Conservation (phyloP, 2,113 vertebrate genomes). For the Daphoenositta chrysoptera region DNA sequence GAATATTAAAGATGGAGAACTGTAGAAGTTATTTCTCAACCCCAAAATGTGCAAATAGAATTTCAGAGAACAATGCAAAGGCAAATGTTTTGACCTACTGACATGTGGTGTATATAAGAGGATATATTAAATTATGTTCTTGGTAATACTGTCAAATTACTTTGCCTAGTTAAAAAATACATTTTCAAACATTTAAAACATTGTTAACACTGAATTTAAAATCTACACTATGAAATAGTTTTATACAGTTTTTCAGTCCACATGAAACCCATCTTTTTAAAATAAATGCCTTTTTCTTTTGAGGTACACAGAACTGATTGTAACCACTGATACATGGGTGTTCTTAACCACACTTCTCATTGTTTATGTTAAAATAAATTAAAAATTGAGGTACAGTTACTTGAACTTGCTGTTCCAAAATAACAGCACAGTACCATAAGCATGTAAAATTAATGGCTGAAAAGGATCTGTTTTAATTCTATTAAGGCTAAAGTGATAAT, state of each 20-base stretch:
- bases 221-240: not conserved
- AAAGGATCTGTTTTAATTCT: not conserved
- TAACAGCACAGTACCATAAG: not conserved
- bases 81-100: not conserved
- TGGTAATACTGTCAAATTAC: not conserved
- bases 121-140: not conserved
- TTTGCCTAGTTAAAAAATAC: not conserved
- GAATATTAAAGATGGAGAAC: not conserved
- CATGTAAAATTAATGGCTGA: not conserved
- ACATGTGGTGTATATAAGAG: rapidly evolving
- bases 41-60: not conserved
- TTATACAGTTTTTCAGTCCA: not conserved
- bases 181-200: not conserved
- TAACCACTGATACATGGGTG: not conserved
- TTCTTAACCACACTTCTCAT: not conserved
- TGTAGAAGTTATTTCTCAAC: not conserved
- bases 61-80: not conserved
- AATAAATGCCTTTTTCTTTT: not conserved
- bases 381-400: not conserved
- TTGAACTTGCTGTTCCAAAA: not conserved
- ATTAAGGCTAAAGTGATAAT: not conserved
- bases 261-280: not conserved
- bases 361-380: not conserved
- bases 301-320: not conserved
- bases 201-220: not conserved